Evolutionary conservation across 2,113 vertebrate genomes (phyloP).

Genomic region (Pteropus alecto): DNA sequence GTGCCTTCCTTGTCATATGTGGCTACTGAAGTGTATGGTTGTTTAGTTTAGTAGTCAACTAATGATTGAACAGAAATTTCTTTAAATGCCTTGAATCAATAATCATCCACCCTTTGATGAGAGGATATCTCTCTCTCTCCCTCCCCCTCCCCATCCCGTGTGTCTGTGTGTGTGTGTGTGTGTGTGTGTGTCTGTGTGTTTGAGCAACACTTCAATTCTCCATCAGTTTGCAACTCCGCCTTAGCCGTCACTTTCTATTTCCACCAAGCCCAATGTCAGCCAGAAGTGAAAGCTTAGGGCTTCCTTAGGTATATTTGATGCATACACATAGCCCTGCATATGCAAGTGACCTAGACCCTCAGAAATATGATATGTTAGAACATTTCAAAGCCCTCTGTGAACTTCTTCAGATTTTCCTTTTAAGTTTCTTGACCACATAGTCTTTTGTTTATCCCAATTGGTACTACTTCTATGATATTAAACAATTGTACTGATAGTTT

Average conservation of each 20-base stretch:
- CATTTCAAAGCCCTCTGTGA: neutral
- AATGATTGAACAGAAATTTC: neutral
- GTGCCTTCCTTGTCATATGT: neutral
- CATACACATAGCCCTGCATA: neutral
- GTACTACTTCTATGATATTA: neutral
- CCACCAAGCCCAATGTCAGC: neutral
- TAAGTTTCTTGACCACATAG: neutral
- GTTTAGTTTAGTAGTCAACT: neutral
- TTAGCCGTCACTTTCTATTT: neutral
- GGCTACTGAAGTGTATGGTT: neutral
- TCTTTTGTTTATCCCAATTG: neutral
- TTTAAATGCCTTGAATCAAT: neutral
- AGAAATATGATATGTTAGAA: neutral
- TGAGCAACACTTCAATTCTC: neutral
- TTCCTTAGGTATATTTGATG: neutral
- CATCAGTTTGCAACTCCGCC: neutral
- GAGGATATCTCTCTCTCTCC: neutral
- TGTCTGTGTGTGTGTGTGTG: neutral
- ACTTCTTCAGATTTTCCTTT: neutral
- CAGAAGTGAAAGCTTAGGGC: neutral
- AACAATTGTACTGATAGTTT: neutral
- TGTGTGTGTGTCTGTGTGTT: neutral
- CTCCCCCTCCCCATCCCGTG: neutral
- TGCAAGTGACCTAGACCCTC: neutral
- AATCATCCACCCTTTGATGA: neutral